Evolutionary conservation across 2,888 invertebrate species (phyloP), one percentile per base, ranked within the genome.

Genomic region (Drosophila formosana): DNA sequence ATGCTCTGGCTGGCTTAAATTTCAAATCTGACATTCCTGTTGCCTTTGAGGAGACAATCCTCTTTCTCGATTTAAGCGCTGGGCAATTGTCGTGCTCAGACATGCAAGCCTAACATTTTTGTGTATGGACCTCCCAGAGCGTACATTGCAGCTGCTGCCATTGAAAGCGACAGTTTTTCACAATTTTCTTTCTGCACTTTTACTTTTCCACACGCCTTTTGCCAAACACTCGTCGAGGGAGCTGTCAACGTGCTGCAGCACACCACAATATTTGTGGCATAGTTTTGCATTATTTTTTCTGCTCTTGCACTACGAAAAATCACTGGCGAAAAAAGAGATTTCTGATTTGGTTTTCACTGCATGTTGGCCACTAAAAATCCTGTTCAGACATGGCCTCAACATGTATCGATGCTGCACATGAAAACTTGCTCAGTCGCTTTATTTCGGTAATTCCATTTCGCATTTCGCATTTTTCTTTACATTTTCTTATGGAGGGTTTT

Each of bases 341-440:
- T 77, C 63, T 71, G 77, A 78, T 74, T 67, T 72, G 50, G 63
- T 57, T 67, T 63, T 58, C 50, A 46, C 37, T 46, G 47, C 28
- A 30, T 26, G 25, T 47, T 66, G 64, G 13, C 30, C 28, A 37
- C 18, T 76, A 61, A 71, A 82, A 76, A 65, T 71, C 66, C 57
- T 67, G 68, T 51, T 46, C 68, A 56, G 70, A 72, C 85, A 72
- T 69, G 26, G 52, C 5, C 71, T 65, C 64, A 64, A 67, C 68
- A 47, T 52, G 72, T 72, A 82, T 78, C 81, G 72, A 70, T 65
- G 43, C 63, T 30, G 1, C 47, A 63, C 62, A 58, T 43, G 43
- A 80, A 85, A 72, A 75, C 72, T 72, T 60, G 53, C 49, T 18
- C 25, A 49, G 37, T 39, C 43, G 13, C 32, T 7, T 30, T 7